Conservation (phyloP, 30 jellyfish, hydroid and myxozoan genomes). For the Phacellophora camtschatica region DNA sequence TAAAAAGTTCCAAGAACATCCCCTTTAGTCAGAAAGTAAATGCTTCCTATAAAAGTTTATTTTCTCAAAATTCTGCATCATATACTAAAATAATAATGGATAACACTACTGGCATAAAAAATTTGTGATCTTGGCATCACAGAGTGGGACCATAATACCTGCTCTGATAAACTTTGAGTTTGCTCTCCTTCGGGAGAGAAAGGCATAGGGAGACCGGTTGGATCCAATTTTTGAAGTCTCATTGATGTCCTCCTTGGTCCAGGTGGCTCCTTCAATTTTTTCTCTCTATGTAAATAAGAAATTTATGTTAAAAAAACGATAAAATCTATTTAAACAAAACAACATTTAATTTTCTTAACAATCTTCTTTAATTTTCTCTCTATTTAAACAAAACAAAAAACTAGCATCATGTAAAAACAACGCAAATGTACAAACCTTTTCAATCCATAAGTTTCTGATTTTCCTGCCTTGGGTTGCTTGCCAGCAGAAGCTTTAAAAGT, state of each 20-base stretch:
- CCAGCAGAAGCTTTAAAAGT: background rate
- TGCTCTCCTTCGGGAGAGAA: constrained; percentile 25
- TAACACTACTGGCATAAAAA: background rate
- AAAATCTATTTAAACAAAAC: no score
- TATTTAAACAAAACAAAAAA: no score
- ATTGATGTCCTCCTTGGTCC: constrained; percentile 29
- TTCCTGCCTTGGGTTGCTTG: background rate
- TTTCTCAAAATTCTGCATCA: no score
- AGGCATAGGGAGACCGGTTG: constrained; percentile 55
- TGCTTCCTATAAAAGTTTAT: no score
- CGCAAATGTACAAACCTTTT: constrained; percentile 59
- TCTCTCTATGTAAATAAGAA: background rate
- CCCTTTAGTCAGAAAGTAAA: no score
- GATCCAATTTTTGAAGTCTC: constrained; percentile 47
- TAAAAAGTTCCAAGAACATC: no score
- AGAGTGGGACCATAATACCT: background rate
- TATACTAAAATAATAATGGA: no score
- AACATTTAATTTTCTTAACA: no score
- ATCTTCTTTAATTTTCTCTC: no score
- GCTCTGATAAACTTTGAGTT: constrained; percentile 22
- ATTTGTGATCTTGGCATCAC: background rate
- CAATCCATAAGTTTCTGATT: constrained; percentile 41
- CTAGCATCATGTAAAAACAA: no score
- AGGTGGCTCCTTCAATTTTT: constrained; percentile 12
- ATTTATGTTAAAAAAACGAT: background rate